Evolutionary conservation across 2,113 vertebrate species (phyloP), one percentile per base, ranked within the genome.

Genomic region (Gambusia affinis): DNA sequence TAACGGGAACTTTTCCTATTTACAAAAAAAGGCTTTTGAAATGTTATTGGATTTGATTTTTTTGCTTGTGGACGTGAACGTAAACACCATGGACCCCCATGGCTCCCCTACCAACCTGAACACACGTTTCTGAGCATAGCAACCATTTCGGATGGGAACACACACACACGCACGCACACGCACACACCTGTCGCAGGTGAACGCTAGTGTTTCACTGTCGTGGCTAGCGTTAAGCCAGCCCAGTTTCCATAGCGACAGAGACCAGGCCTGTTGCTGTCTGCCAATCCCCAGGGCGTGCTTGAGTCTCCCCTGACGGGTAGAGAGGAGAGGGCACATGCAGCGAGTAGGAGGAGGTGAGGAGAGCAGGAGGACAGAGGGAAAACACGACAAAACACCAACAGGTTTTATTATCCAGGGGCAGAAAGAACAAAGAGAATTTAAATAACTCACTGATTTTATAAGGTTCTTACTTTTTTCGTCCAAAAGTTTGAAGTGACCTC

Each of bases 211-310:
- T 81, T 80, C 72, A 80, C 76, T 85, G 85, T 83, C 78, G 81
- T 78, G 85, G 84, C 81, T 91, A 87, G 88, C 1, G 22, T 82
- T 72, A 90, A 84, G 84, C 87, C 90, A 90, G 91, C 87, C 82
- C 78, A 89, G 93, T 95, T 92, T 87, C 93, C 91, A 94, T 94
- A 57, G 51, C 82, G 86, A 94, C 86, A 67, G 30, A 79, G 70
- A 76, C 15, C 6, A 77, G 79, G 81, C 80, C 47, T 67, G 75
- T 72, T 79, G 82, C 88, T 19, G 51, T 42, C 78, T 87, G 73
- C 80, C 28, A 24, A 75, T 79, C 69, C 79, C 61, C 31, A 57
- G 65, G 77, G 75, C 80, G 82, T 83, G 73, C 88, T 77, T 76
- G 60, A 81, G 67, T 65, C 65, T 83, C 77, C 60, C 61, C 8